Conservation (phyloP, 2,888 invertebrate genomes). For the Eurois occulta region DNA sequence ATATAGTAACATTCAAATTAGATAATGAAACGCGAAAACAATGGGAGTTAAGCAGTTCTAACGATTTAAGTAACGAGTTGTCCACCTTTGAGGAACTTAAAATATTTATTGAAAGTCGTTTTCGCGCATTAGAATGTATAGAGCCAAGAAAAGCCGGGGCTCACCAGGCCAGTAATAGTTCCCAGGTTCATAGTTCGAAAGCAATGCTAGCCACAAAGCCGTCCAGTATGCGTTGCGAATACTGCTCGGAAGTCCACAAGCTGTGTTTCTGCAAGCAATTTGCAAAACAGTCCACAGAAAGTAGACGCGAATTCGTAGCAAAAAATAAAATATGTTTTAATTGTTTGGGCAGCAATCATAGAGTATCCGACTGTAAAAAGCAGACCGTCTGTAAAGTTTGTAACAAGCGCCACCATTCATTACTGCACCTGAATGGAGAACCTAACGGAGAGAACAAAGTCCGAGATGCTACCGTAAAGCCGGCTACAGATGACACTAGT, state of each 20-base stretch:
- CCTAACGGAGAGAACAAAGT: not conserved
- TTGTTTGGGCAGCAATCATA: slow-evolving; percentile 20
- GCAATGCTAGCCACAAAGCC: slow-evolving; percentile 22
- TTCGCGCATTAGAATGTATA: too few relatives aligned
- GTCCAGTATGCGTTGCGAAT: slow-evolving; percentile 43
- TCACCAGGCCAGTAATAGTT: slow-evolving; percentile 16
- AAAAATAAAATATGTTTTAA: slow-evolving; percentile 25
- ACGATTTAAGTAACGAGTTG: not conserved
- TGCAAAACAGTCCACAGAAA: slow-evolving; percentile 27
- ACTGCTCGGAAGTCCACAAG: slow-evolving; percentile 61
- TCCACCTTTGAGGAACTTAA: not conserved
- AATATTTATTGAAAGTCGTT: too few relatives aligned
- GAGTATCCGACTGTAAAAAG: slow-evolving; percentile 15
- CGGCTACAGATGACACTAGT: not conserved
- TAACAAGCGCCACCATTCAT: slow-evolving; percentile 27
- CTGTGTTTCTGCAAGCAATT: slow-evolving; percentile 58
- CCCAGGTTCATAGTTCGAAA: slow-evolving; percentile 8
- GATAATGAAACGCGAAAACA: slow-evolving; percentile 52
- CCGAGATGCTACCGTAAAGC: not conserved
- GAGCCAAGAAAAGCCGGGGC: not conserved
- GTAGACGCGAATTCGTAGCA: slow-evolving; percentile 23
- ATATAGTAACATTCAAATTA: slow-evolving; percentile 51
- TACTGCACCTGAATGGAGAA: slow-evolving; percentile 28
- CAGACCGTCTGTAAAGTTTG: slow-evolving; percentile 22
- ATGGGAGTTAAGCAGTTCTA: slow-evolving; percentile 51